These are phyloP conservation scores for Saxicola maurus DNA, from an alignment of 2,797 vertebrate species.

Conservation along the genomic window DNA sequence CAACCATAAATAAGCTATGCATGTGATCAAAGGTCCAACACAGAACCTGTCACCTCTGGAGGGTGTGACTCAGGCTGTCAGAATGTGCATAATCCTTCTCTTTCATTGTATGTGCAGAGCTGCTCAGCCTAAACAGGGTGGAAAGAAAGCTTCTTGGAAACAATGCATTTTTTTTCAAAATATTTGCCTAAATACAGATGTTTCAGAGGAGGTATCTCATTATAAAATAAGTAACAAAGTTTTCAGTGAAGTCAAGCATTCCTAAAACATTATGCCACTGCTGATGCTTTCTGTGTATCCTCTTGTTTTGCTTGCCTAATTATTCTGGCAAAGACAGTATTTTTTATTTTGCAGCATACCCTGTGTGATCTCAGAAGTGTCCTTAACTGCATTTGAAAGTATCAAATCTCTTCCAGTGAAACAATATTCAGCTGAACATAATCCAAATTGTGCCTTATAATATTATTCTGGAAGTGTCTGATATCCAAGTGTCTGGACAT, in stretches of 20 bases:
- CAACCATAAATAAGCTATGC: rapidly evolving
- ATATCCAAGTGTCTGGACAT: not conserved
- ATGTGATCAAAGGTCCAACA: rapidly evolving
- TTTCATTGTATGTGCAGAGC: not conserved
- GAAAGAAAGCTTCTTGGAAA: not conserved
- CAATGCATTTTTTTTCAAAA: not conserved
- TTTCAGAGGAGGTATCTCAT: not conserved
- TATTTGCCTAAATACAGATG: not conserved
- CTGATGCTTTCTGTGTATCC: not conserved
- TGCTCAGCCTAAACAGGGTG: not conserved
- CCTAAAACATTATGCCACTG: not conserved
- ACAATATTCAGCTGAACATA: not conserved
- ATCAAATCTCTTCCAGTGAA: not conserved
- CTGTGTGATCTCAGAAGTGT: not conserved
- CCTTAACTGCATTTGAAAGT: not conserved
- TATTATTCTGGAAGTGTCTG: not conserved
- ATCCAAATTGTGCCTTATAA: not conserved
- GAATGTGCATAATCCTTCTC: not conserved
- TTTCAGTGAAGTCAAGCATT: not conserved
- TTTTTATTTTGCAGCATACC: not conserved
- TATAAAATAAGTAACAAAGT: not conserved
- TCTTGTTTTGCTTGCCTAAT: not conserved
- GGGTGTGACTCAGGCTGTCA: rapidly evolving
- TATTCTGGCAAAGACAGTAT: not conserved
- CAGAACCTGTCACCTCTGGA: not conserved